Percentiles rank a stretch among this genome's conserved stretches.
Conservation (phyloP, 2,797 vertebrate genomes). For the Intellagama lesueurii region DNA sequence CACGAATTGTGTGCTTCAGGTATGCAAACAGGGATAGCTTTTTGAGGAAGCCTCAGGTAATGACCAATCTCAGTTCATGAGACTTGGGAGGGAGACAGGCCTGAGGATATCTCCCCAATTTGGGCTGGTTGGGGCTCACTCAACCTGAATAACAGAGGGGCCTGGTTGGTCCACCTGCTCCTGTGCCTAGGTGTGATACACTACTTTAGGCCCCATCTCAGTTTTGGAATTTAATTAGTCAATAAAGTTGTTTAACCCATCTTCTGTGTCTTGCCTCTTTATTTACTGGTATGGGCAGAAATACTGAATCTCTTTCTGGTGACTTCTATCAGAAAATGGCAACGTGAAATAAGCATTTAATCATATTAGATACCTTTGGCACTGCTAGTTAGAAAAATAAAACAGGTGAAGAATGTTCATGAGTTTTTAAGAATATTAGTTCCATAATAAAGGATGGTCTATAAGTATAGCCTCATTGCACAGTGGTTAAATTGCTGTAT, state of each 20-base stretch:
- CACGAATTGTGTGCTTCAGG: no score
- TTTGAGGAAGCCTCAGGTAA: no score
- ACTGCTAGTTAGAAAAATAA: not conserved
- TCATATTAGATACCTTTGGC: not conserved
- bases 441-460: not conserved
- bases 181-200: not conserved
- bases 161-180: no score
- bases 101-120: no score
- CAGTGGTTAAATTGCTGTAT: no score
- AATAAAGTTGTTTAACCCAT: not conserved
- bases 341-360: not conserved
- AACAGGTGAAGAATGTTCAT: constrained; percentile 31
- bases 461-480: no score
- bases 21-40: no score
- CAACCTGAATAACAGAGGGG: no score
- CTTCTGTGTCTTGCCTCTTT: no score
- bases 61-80: not conserved
- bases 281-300: no score
- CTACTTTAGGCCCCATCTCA: not conserved
- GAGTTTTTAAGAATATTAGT: constrained; percentile 22
- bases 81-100: not conserved
- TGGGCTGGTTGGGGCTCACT: no score
- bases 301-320: not conserved
- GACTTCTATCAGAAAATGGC: not conserved
- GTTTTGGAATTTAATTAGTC: not conserved